A percentile compares a stretch with the other conserved stretches of the same genome.
These are phyloP conservation scores for Macrobrachium rosenbergii DNA, from an alignment of 1,140 invertebrate species.

Conservation along the genomic window DNA sequence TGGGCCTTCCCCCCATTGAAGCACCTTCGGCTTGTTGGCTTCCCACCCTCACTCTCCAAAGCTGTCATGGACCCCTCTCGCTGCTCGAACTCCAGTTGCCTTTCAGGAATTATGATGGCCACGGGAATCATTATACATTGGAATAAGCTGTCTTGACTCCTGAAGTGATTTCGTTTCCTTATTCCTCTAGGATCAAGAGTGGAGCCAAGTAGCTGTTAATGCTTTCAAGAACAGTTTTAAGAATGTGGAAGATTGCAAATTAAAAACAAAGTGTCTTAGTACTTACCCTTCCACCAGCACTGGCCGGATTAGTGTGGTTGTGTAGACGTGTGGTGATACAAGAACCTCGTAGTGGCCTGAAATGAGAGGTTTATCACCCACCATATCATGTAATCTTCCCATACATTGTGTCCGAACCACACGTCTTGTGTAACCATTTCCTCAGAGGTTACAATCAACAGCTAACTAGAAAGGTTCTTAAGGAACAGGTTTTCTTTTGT, in stretches of 20 bases:
- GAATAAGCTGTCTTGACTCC: slow-evolving; percentile 52
- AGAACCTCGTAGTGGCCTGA: slow-evolving; percentile 2
- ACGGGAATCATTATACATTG: slow-evolving; percentile 49
- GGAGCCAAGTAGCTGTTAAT: not conserved
- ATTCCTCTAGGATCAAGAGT: slow-evolving; percentile 1
- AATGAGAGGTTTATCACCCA: slow-evolving; percentile 28
- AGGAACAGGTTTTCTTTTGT: slow-evolving; percentile 61
- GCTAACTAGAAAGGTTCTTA: slow-evolving; percentile 59
- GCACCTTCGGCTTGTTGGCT: slow-evolving; percentile 60
- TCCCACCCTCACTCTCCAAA: slow-evolving; percentile 59
- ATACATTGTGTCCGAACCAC: slow-evolving; percentile 38
- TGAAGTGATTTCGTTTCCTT: slow-evolving; percentile 24
- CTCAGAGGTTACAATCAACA: slow-evolving; percentile 56
- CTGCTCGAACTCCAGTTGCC: slow-evolving; percentile 59
- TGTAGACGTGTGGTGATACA: slow-evolving; percentile 51
- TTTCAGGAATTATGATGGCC: slow-evolving; percentile 53
- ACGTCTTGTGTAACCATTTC: slow-evolving; percentile 50
- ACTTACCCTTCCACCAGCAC: slow-evolving; percentile 57
- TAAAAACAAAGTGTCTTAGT: slow-evolving; percentile 62
- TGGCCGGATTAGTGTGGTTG: slow-evolving; percentile 52
- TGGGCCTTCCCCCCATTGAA: slow-evolving; percentile 43
- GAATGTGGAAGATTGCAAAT: slow-evolving; percentile 44
- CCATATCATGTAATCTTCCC: slow-evolving; percentile 54
- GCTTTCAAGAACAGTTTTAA: too few relatives aligned
- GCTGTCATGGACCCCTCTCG: slow-evolving; percentile 53